phyloP scores from a whole-genome alignment of 2,888 invertebrate species.

The Callimorpha dominula region DNA sequence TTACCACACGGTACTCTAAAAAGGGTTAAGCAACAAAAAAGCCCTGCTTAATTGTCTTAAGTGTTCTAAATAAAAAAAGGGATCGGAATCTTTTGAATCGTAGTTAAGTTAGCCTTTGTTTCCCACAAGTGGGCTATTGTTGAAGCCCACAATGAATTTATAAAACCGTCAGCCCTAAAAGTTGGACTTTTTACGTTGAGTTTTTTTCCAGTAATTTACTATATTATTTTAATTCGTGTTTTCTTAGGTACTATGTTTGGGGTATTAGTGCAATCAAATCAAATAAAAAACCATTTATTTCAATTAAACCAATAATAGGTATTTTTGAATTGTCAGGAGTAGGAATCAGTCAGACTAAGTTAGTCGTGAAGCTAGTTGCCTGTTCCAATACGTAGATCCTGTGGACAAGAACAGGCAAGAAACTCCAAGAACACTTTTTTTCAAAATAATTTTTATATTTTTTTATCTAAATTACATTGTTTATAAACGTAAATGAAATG shows the following conservation, averaged over 20 bases:
- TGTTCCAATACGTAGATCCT: no score
- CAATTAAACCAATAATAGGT: no score
- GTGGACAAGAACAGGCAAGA: no score
- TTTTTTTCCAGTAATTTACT: conserved; percentile 22
- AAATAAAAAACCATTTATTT: no score
- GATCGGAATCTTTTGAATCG: conserved; percentile 60
- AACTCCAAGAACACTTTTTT: no score
- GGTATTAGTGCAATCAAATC: no score
- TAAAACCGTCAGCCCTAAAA: conserved; percentile 29
- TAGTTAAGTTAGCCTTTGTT: conserved; percentile 62
- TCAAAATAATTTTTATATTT: no score
- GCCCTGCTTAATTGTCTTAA: conserved; percentile 73
- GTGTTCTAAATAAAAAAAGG: conserved; percentile 67
- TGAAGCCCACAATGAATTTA: conserved; percentile 54
- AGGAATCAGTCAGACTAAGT: no score
- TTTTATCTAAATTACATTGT: no score
- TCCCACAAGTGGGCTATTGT: conserved; percentile 58
- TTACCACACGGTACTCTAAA: conserved; percentile 47
- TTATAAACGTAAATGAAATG: no score
- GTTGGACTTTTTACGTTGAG: conserved; percentile 16
- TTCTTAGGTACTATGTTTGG: background rate
- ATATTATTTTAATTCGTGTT: conserved; percentile 10
- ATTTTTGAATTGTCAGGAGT: no score
- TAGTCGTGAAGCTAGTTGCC: no score
- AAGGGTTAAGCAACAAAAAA: conserved; percentile 61